These are phyloP conservation scores for Spilosoma lubricipeda DNA, from an alignment of 2,888 invertebrate species.

Conservation along the genomic window DNA sequence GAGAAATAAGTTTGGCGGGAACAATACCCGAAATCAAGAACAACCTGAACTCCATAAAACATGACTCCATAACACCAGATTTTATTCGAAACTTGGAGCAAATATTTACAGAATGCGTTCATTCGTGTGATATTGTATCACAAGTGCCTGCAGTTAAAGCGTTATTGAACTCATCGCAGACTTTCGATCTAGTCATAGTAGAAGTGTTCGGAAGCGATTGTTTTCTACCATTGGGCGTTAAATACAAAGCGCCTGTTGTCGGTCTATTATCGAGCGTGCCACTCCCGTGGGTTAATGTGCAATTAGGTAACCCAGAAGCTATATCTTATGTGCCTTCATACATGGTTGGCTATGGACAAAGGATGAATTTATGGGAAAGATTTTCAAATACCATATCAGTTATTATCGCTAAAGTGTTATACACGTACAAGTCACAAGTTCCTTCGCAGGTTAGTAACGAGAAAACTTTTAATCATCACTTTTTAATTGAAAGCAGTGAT, in stretches of 20 bases:
- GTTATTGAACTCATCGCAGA: constrained; percentile 70
- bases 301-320: constrained; percentile 86
- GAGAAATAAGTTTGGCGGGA: constrained; percentile 81
- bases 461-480: background rate
- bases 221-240: constrained; percentile 84
- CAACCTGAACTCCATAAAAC: constrained; percentile 69
- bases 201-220: constrained; percentile 87
- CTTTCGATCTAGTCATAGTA: constrained; percentile 77
- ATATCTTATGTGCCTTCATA: constrained; percentile 86
- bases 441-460: constrained; percentile 73
- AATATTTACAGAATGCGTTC: constrained; percentile 80
- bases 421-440: constrained; percentile 75
- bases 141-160: constrained; percentile 72
- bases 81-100: constrained; percentile 77
- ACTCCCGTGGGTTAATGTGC: constrained; percentile 85
- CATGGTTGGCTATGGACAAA: constrained; percentile 81
- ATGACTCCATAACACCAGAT: constrained; percentile 72
- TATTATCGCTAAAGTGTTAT: constrained; percentile 72
- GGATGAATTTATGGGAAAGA: constrained; percentile 82
- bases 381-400: constrained; percentile 78
- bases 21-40: constrained; percentile 80
- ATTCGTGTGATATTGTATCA: constrained; percentile 78
- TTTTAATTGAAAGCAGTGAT: background rate
- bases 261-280: constrained; percentile 84
- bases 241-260: constrained; percentile 84